Evolutionary conservation across 2,888 invertebrate species (phyloP), one percentile per base, ranked within the genome.

Genomic region (Melanostoma scalare): DNA sequence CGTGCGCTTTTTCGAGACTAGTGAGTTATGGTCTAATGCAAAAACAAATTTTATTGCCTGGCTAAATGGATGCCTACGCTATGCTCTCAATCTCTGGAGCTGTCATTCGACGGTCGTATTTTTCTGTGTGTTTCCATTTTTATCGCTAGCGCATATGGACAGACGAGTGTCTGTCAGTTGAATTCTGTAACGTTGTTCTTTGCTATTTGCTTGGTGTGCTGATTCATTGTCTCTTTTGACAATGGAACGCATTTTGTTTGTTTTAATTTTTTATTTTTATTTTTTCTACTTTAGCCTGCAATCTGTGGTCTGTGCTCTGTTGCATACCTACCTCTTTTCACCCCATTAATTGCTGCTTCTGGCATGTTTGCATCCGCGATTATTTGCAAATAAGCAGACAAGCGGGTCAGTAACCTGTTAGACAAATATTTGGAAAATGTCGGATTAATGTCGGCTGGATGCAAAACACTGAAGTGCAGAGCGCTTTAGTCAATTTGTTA

Each of bases 21-120:
- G 79, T 79, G 84, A 84, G 74, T 79, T 84, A 84, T 79, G 69
- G 85, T 80, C 85, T 79, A 85, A 85, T 76, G 85, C 56, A 72
- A 85, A 72, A 85, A 80, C 80, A 80, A 75, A 85, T 85, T 79
- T 78, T 80, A 80, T 72, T 80, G 61, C 79, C 72, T 50, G 36
- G 80, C 75, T 80, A 75, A 78, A 79, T 85, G 85, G 71, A 84
- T 78, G 84, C 78, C 84, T 78, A 79, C 79, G 74, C 71, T 50
- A 65, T 71, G 74, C 79, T 84, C 79, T 84, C 79, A 78, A 84
- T 79, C 79, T 75, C 55, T 9, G 61, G n/a, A 55, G 48, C 71
- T 84, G 84, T 84, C 84, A 48, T 61, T 77, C 53, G 73, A 50
- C 68, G 61, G 38, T 6, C 58, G 63, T 42, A 44, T 40, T 56